phyloP scores from a whole-genome alignment of 2,797 vertebrate genomes.

The Oceanodroma leucorhoa region DNA sequence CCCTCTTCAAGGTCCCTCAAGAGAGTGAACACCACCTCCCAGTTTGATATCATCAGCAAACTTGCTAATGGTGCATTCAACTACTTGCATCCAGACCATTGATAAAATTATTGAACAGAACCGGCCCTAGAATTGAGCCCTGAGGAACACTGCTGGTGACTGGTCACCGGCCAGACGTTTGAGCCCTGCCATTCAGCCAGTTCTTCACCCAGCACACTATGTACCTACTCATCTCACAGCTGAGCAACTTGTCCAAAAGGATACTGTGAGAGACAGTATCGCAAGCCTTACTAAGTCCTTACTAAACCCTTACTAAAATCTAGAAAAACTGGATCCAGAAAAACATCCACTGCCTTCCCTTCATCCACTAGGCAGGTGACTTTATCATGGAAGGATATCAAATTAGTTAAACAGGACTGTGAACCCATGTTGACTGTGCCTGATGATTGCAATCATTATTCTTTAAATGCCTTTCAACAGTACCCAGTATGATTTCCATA shows the following conservation, averaged over 20 bases:
- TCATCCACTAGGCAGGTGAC: background rate
- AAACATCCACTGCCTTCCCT: background rate
- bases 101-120: too few species aligned
- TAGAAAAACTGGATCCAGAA: background rate
- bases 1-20: background rate
- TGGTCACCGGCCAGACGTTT: rapidly evolving
- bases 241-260: background rate
- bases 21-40: background rate
- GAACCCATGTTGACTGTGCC: background rate
- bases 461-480: background rate
- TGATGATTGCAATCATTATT: background rate
- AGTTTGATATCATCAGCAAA: background rate
- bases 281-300: background rate
- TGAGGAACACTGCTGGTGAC: background rate
- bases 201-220: background rate
- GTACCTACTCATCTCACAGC: too few species aligned
- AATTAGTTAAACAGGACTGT: background rate
- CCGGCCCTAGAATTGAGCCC: background rate
- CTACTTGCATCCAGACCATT: too few species aligned
- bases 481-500: background rate
- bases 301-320: background rate
- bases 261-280: background rate
- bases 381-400: background rate
- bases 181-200: background rate
- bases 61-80: background rate